Evolutionary conservation across 2,888 invertebrate genomes (phyloP).

Genomic region (Caenorhabditis sp.): DNA sequence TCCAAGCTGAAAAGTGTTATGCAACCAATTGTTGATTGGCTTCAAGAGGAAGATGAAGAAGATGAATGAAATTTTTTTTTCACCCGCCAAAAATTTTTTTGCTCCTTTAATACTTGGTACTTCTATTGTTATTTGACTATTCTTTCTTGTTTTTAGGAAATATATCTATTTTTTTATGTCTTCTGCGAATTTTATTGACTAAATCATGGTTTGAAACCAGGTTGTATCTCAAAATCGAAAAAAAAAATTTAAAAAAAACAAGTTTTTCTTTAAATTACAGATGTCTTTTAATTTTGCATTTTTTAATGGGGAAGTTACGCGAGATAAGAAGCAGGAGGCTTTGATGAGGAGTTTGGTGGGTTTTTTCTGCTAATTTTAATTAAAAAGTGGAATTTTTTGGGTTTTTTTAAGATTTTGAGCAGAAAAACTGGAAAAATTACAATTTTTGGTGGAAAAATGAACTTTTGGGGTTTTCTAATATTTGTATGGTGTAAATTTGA

Average conservation of each 20-base stretch:
- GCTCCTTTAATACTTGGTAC: background rate
- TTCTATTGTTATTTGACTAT: background rate
- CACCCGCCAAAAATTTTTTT: slow-evolving; percentile 2
- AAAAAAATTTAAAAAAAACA: background rate
- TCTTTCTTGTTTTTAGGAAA: background rate
- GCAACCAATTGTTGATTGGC: slow-evolving; percentile 54
- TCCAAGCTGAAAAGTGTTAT: slow-evolving; percentile 26
- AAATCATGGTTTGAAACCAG: background rate
- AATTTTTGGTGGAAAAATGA: too few relatives aligned
- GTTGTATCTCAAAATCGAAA: background rate
- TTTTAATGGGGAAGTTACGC: slow-evolving; percentile 40
- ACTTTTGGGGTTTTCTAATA: too few relatives aligned
- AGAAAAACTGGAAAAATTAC: too few relatives aligned
- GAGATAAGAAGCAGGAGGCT: slow-evolving; percentile 49
- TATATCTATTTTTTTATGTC: background rate
- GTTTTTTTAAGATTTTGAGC: too few relatives aligned
- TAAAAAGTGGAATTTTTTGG: too few relatives aligned
- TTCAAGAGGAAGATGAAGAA: slow-evolving; percentile 40
- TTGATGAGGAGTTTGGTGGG: slow-evolving; percentile 42
- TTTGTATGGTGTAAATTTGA: too few relatives aligned
- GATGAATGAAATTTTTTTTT: slow-evolving; percentile 25
- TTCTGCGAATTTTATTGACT: background rate
- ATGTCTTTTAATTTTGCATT: slow-evolving; percentile 43
- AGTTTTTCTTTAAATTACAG: slow-evolving; percentile 16
- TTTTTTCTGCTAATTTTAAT: too few relatives aligned